A percentile compares a stretch with the other conserved stretches of the same genome.
These are phyloP conservation scores for Cerceris ruficornis DNA, from an alignment of 2,888 invertebrate genomes.

Conservation along the genomic window DNA sequence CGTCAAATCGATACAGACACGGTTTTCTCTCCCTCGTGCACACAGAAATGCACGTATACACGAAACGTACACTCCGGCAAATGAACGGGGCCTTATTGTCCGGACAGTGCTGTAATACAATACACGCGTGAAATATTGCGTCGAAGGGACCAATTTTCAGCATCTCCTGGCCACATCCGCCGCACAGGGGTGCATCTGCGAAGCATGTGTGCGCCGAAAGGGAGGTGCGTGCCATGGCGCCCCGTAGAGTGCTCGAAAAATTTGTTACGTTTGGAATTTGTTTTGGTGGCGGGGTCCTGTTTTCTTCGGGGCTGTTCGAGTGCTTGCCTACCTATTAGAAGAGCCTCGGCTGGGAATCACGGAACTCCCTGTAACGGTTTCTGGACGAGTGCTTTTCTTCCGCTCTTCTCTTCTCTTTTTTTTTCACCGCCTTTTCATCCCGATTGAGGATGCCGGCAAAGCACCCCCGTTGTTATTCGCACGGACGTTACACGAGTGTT, in stretches of 20 bases:
- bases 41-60: too few relatives aligned
- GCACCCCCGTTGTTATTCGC: slow-evolving; percentile 33
- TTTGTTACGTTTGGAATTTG: slow-evolving; percentile 62
- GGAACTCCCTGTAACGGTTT: slow-evolving; percentile 40
- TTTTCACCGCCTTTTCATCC: background rate
- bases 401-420: slow-evolving; percentile 12
- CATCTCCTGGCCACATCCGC: slow-evolving; percentile 48
- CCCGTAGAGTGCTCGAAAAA: slow-evolving; percentile 60
- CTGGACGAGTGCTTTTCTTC: slow-evolving; percentile 43
- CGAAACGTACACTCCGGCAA: too few relatives aligned
- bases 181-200: slow-evolving; percentile 68
- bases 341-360: slow-evolving; percentile 43
- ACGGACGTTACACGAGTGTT: slow-evolving; percentile 35
- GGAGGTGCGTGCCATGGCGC: slow-evolving; percentile 55
- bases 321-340: slow-evolving; percentile 54
- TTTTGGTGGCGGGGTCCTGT: slow-evolving; percentile 47
- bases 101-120: slow-evolving; percentile 61
- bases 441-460: slow-evolving; percentile 3
- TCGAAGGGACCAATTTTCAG: slow-evolving; percentile 57
- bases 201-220: slow-evolving; percentile 68
- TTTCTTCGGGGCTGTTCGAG: slow-evolving; percentile 46
- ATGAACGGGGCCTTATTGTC: slow-evolving; percentile 38
- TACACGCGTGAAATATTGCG: slow-evolving; percentile 68
- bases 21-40: slow-evolving; percentile 13
- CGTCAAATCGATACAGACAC: slow-evolving; percentile 49